phyloP scores from a whole-genome alignment of 2,113 vertebrate genomes.

The Odontophorus gujanensis region DNA sequence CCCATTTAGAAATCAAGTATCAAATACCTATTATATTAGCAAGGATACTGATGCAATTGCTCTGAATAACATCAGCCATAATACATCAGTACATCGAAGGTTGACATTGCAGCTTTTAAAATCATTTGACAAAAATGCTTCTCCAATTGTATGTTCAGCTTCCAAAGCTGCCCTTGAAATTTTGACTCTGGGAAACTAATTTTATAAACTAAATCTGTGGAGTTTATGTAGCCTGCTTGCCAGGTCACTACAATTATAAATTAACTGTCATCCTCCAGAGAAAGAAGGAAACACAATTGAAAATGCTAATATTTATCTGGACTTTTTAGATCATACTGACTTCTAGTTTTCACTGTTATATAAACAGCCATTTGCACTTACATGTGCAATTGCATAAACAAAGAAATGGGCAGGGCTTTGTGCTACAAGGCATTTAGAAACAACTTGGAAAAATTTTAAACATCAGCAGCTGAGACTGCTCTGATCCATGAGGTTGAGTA shows the following conservation, averaged over 20 bases:
- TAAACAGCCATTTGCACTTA: background rate
- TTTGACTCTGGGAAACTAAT: background rate
- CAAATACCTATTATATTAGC: background rate
- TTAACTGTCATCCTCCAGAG: background rate
- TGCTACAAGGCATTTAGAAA: background rate
- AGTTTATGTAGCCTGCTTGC: background rate
- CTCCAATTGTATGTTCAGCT: background rate
- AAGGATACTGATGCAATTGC: background rate
- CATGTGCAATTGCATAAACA: background rate
- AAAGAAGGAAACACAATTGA: background rate
- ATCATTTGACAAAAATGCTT: background rate
- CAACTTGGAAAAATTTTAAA: background rate
- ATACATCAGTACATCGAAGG: background rate
- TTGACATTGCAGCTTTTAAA: background rate
- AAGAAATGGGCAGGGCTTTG: background rate
- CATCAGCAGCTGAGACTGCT: fast-evolving
- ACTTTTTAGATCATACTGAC: background rate
- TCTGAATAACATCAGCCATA: background rate
- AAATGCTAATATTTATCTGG: background rate
- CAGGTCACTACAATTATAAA: background rate
- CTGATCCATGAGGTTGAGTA: background rate
- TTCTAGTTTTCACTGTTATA: background rate
- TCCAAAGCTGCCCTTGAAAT: background rate
- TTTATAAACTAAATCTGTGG: background rate
- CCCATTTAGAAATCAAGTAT: background rate